phyloP scores from a whole-genome alignment of 2,888 invertebrate species.

The Xylota sylvarum region DNA sequence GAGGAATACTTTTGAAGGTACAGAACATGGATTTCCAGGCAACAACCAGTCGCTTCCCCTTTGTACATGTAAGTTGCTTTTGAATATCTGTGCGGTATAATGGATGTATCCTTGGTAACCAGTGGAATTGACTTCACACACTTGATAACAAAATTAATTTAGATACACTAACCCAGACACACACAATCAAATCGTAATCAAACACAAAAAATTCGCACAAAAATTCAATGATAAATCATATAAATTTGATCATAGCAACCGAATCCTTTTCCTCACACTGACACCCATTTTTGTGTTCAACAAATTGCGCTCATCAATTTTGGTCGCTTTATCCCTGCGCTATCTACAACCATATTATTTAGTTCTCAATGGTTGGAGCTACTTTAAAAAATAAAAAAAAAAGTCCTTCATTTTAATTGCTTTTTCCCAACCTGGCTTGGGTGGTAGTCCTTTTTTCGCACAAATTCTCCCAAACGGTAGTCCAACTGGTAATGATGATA shows the following conservation, averaged over 20 bases:
- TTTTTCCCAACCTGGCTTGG: constrained; percentile 1
- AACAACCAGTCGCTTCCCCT: no score
- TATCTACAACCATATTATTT: constrained; percentile 5
- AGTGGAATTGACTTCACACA: no score
- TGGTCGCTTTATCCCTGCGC: background rate
- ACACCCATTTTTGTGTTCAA: background rate
- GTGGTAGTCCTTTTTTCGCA: background rate
- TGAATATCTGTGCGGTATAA: no score
- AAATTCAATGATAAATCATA: background rate
- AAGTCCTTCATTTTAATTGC: background rate
- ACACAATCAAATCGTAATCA: background rate
- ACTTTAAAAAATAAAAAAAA: background rate
- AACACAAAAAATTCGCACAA: background rate
- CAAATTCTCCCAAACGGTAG: constrained; percentile 11
- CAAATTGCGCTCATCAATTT: constrained; percentile 26
- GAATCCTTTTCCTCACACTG: background rate
- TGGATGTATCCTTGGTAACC: no score
- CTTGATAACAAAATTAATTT: no score
- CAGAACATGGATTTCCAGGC: background rate
- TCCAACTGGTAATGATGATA: constrained; percentile 41
- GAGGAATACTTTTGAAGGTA: background rate
- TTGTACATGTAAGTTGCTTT: no score
- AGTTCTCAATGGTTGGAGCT: background rate
- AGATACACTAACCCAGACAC: no score
- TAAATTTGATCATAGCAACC: constrained; percentile 2